Base-by-base conservation (phyloP, 1,140 invertebrate genomes). In the Neotoxoptera formosana region DNA sequence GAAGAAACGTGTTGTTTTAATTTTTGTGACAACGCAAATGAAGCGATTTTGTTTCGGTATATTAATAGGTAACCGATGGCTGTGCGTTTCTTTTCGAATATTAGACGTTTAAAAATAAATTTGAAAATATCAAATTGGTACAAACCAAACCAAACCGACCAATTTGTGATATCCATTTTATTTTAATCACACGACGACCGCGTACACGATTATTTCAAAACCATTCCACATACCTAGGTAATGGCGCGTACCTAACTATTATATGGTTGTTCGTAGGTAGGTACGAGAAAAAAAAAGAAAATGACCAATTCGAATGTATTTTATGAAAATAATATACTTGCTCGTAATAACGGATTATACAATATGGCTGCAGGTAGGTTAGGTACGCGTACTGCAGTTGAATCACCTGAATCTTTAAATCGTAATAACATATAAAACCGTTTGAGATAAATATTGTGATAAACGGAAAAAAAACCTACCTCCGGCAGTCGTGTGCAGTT, bases 371-470 rank as follows among this genome's bases (percentile, higher is more conserved):
- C 23, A 47, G 87, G 84, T 87, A 86, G 47, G 45, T n/a, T 47
- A 86, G 21, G 30, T 25, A 48, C 45, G 25, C 45, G 25, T 34
- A 87, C 25, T 30, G 7, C 45, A 25, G 84, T 87, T 47, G n/a
- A 87, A 47, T 87, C 30, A 87, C 86, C 86, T 48, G 48, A 51
- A 87, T 87, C 45, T 20, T 20, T 87, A 87, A 87, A 87, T 21
- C 30, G 41, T 41, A 41, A 87, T 87, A n/a, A n/a, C n/a, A 84
- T 84, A 84, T 41, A 25, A 34, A 45, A 86, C 36, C 45, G 1
- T 41, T 17, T 30, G 41, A 47, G 45, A n/a, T 86, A 86, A 86
- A 86, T 86, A n/a, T 25, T 86, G 84, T 9, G 21, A 86, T 86
- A 86, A 45, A 47, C 4, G 45, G 45, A 21, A 47, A 41, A 45